phyloP scores from a whole-genome alignment of 2,113 vertebrate species.

The Syngnathus floridae region DNA sequence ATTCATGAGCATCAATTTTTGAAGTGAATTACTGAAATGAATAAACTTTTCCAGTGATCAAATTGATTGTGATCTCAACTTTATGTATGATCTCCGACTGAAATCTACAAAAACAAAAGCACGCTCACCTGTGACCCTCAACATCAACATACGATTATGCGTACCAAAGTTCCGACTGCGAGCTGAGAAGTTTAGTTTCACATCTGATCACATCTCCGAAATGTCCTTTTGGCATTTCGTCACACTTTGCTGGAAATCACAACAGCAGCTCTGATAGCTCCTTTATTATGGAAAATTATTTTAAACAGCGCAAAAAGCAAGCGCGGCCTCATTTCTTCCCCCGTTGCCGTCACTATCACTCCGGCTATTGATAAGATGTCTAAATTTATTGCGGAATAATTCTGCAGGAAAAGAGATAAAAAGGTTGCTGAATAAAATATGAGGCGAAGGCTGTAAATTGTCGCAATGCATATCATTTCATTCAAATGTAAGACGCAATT shows the following conservation, averaged over 20 bases:
- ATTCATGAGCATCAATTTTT: too few relatives aligned
- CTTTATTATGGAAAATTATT: constrained; percentile 95
- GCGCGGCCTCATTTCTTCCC: constrained; percentile 82
- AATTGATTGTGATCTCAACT: too few relatives aligned
- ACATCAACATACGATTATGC: not conserved
- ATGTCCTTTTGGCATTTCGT: constrained; percentile 47
- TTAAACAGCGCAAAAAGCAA: constrained; percentile 80
- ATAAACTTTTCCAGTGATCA: too few relatives aligned
- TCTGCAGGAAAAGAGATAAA: constrained; percentile 99
- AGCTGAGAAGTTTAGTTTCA: not conserved
- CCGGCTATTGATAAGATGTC: constrained; percentile 99
- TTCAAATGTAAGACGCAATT: constrained; percentile 99
- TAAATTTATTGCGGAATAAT: constrained; percentile 99
- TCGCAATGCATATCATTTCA: constrained; percentile 99
- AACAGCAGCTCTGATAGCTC: constrained; percentile 79
- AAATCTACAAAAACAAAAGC: too few relatives aligned
- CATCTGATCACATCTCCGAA: constrained; percentile 1
- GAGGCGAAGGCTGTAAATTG: constrained; percentile 99
- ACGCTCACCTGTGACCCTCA: not conserved
- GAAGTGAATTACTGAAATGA: too few relatives aligned
- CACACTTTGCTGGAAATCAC: constrained; percentile 48
- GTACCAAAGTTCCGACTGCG: not conserved
- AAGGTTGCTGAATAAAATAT: constrained; percentile 99
- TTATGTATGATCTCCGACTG: too few relatives aligned
- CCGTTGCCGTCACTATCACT: constrained; percentile 89